A percentile compares a stretch with the other conserved stretches of the same genome.
phyloP scores from a whole-genome alignment of 1,140 invertebrate genomes.

The Caenorhabditis briggsae region DNA sequence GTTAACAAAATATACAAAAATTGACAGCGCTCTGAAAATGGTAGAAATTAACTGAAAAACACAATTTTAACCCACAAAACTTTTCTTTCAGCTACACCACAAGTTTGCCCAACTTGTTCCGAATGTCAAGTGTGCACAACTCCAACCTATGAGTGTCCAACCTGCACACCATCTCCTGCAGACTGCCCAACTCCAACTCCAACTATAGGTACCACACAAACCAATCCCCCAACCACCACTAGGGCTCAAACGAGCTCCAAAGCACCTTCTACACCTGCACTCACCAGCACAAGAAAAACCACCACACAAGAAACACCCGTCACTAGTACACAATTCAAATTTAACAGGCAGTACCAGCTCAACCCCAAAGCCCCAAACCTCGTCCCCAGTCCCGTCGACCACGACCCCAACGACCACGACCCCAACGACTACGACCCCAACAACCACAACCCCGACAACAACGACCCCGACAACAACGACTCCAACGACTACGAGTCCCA shows the following conservation, averaged over 20 bases:
- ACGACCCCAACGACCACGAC: too few relatives aligned
- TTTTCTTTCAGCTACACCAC: too few relatives aligned
- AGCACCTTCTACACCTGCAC: background rate
- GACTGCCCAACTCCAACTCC: too few relatives aligned
- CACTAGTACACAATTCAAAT: background rate
- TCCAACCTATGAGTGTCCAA: too few relatives aligned
- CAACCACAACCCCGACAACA: background rate
- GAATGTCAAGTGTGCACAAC: background rate
- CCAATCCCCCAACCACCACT: background rate
- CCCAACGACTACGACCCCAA: background rate
- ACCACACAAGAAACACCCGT: background rate
- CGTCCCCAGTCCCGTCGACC: background rate
- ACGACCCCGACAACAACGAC: constrained; percentile 9
- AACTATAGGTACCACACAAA: background rate
- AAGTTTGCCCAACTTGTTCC: background rate
- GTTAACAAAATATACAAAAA: too few relatives aligned
- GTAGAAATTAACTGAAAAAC: background rate
- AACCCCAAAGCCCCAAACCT: background rate
- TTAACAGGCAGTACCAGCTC: background rate
- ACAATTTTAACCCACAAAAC: background rate
- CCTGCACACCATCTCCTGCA: background rate
- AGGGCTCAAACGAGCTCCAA: constrained; percentile 1
- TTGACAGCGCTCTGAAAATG: background rate
- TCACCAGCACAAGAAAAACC: background rate
- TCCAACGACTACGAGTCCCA: background rate